Conservation (phyloP, 2,113 vertebrate species). For the Struthio camelus region DNA sequence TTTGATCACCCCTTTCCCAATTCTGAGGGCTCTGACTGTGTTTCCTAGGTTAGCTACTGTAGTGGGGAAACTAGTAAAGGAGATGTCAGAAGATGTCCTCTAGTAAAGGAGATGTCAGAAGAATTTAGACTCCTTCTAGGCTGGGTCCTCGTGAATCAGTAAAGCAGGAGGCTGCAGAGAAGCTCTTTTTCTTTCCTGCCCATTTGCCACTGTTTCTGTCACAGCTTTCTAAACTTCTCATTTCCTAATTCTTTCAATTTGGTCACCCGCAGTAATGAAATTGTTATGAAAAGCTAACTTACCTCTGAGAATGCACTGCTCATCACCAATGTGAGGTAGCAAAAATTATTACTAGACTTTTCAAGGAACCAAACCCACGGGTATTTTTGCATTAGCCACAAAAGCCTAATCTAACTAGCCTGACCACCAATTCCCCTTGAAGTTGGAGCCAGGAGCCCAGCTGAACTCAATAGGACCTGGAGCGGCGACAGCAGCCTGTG, state of each 20-base stretch:
- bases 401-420: not conserved
- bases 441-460: not conserved
- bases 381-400: not conserved
- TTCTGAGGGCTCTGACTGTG: not conserved
- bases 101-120: not conserved
- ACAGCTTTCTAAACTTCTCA: not conserved
- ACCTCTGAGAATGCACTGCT: not conserved
- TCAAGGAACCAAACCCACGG: not conserved
- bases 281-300: constrained; percentile 19
- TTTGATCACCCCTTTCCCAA: accelerated
- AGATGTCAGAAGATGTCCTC: not conserved
- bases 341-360: not conserved
- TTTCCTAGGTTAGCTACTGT: not conserved
- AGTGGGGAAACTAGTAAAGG: not conserved
- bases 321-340: not conserved
- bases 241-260: not conserved
- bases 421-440: not conserved
- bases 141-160: not conserved
- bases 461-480: not conserved
- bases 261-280: constrained; percentile 6
- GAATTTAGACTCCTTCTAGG: not conserved
- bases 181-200: not conserved
- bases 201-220: not conserved
- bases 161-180: not conserved
- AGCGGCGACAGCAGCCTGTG: not conserved